Conservation (phyloP, 2,888 invertebrate genomes). For the Leptothorax acervorum region DNA sequence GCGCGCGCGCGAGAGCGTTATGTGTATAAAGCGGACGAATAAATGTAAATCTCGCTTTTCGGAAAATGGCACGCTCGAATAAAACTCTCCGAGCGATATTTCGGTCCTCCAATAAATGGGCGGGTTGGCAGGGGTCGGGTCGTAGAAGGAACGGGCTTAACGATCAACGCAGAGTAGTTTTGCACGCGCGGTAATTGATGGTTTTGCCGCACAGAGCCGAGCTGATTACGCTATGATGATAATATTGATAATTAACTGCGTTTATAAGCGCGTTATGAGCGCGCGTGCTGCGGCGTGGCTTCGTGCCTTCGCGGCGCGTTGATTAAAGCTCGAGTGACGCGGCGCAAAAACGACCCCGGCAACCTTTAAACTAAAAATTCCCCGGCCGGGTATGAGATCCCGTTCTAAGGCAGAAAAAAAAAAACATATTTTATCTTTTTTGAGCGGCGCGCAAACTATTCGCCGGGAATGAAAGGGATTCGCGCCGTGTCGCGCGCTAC, state of each 20-base stretch:
- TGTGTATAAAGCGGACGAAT: conserved; percentile 42
- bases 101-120: not conserved
- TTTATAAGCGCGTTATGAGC: conserved; percentile 44
- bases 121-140: not conserved
- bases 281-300: conserved; percentile 6
- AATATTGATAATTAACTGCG: conserved; percentile 55
- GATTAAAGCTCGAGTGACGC: conserved; percentile 46
- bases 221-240: conserved; percentile 51
- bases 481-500: conserved; percentile 14
- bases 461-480: not conserved
- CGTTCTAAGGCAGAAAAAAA: not conserved
- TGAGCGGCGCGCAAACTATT: not conserved
- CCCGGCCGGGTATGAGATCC: not conserved
- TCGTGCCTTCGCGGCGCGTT: conserved; percentile 33
- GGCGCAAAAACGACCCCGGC: conserved; percentile 22
- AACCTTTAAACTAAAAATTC: conserved; percentile 29
- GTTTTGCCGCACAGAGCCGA: conserved; percentile 40
- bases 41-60: conserved; percentile 51
- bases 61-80: conserved; percentile 37
- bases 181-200: conserved; percentile 29
- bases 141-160: not conserved
- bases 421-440: not conserved
- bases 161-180: conserved; percentile 18
- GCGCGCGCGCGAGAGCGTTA: conserved; percentile 43
- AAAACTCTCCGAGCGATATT: conserved; percentile 57